Evolutionary conservation across 2,888 invertebrate genomes (phyloP), one percentile per base, ranked within the genome.

Genomic region (Luffia ferchaultella): DNA sequence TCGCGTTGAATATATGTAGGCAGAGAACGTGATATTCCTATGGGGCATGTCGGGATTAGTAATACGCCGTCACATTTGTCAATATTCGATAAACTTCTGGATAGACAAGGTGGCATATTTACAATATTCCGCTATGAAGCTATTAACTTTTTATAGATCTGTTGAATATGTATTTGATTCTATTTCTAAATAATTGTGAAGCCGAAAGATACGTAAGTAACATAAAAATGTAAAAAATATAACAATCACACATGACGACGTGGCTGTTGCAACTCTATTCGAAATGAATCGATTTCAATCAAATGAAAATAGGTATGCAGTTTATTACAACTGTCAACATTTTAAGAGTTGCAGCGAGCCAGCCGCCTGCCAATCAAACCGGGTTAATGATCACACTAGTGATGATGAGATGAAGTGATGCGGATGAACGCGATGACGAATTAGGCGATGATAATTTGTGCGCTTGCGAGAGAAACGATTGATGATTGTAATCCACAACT

Each of bases 361-460:
- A 78, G 74, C 65, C 70, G 70, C 68, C 70, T 59, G 61, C 75
- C 80, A 74, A 69, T 76, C 82, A 82, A 68, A 80, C 80, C 68
- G 76, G 80, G 80, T 70, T 66, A 76, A 76, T 61, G 59, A 67
- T 62, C 65, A 74, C 72, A 68, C 67, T 42, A 42, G 12, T 16
- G 47, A 16, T 18, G 20, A 20, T 55, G 57, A 62, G 61, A 65
- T 78, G 77, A 75, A 70, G 79, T 80, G 82, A 82, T 80, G 82
- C 79, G 80, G 80, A 79, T 73, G 76, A 76, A 66, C 65, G 68
- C 69, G 17, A 48, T 30, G 30, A 49, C 40, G 67, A 67, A 30
- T 30, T 30, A 30, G 30, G 30, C 30, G 67, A 68, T 64, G 67
- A 68, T 52, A 59, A 58, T 54, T n/a, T 30, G 30, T 30, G 30